Conservation (phyloP, 1,140 invertebrate genomes). For the Macrostomum lignano region DNA sequence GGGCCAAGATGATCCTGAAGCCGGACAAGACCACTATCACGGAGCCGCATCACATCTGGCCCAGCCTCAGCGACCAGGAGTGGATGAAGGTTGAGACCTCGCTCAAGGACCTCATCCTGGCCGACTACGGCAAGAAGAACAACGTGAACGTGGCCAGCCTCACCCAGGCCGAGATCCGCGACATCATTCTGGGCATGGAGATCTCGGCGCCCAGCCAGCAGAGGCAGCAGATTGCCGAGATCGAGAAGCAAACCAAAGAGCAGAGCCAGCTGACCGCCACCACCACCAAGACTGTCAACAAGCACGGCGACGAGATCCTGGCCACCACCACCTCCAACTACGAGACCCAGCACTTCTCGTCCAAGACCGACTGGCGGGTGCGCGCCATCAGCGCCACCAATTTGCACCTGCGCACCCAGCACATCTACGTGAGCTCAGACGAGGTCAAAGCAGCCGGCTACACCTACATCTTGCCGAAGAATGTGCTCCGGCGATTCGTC, state of each 20-base stretch:
- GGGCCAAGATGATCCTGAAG: slow-evolving; percentile 87
- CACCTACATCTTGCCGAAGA: slow-evolving; percentile 92
- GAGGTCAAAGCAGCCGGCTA: slow-evolving; percentile 97
- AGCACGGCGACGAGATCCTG: slow-evolving; percentile 97
- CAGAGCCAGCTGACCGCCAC: slow-evolving; percentile 89
- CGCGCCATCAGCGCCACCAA: slow-evolving; percentile 93
- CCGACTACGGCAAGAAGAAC: slow-evolving; percentile 98
- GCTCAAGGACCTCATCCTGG: slow-evolving; percentile 83
- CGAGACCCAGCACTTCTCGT: slow-evolving; percentile 84
- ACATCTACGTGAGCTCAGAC: slow-evolving; percentile 93
- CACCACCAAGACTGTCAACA: slow-evolving; percentile 87
- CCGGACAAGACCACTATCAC: slow-evolving; percentile 95
- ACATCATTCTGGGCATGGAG: slow-evolving; percentile 93
- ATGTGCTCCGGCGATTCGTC: slow-evolving; percentile 92
- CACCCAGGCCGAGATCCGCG: slow-evolving; percentile 90
- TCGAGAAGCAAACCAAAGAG: slow-evolving; percentile 98
- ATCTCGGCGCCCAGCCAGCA: slow-evolving; percentile 93
- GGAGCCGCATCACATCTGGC: slow-evolving; percentile 97
- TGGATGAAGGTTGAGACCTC: slow-evolving; percentile 93
- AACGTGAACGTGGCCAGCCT: slow-evolving; percentile 95
- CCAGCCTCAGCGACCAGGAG: slow-evolving; percentile 75
- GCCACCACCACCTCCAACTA: slow-evolving; percentile 94
- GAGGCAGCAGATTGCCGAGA: slow-evolving; percentile 92
- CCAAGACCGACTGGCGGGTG: slow-evolving; percentile 92
- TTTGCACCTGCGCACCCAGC: slow-evolving; percentile 82